Base-by-base conservation (phyloP, 64 coral and sea anemone genomes). In the Stichodactyla helianthus region DNA sequence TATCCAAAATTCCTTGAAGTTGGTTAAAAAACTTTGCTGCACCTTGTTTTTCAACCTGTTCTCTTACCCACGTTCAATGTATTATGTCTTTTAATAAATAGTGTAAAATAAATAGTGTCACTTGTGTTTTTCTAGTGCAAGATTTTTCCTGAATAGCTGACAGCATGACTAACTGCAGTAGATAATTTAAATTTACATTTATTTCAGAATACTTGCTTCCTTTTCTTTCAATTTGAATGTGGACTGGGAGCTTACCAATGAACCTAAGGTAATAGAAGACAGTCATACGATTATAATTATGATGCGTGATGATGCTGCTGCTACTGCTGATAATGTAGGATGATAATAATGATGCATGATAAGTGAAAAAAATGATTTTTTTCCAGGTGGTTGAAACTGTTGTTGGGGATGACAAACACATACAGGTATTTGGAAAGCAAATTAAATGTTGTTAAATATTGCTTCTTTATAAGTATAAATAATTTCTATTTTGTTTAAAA, bases 181-280 rank as follows among this genome's bases (percentile, higher is more conserved):
- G 35, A 44, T 1, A 3, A 44, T 44, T 44, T 44, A 44, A 44
- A 0, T 74, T 58, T 2, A 9, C 68, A 31, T 93, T 83, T 83
- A 77, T 86, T 84, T 89, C 81, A 99, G 97, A 91, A 85, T 91
- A 10, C 86, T 99, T n/a, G 91, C 97, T 31, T 92, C 97, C 15
- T 99, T 99, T 86, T 93, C 97, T 12, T 99, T 99, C 78, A 99
- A 94, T 87, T 88, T 99, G 76, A 99, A 93, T 86, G 91, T 99
- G 23, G 97, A 99, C 82, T 99, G 97, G 97, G 97, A 99, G 77
- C 86, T 99, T 6, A 88, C 89, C 54, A 88, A 90, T 26, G 86
- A 89, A 84, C 54, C 62, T 44, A 90, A 94, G 70, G 93, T 90
- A 84, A 65, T 7, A 65, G 9, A 44, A n/a, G 19, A 65, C 62